Conservation (phyloP, 2,113 vertebrate species). For the Azemiops feae region DNA sequence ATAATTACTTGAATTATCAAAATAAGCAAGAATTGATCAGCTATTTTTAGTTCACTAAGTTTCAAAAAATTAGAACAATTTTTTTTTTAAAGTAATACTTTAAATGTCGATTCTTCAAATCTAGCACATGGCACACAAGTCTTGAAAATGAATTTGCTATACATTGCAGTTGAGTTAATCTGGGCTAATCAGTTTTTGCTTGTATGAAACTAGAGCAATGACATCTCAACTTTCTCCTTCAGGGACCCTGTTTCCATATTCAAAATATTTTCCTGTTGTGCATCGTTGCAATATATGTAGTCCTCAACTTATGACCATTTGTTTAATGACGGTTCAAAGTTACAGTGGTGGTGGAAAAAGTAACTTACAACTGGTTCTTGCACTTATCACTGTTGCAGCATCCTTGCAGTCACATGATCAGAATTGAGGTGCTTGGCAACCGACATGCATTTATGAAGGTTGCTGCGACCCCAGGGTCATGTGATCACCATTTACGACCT, state of each 20-base stretch:
- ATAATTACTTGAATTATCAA: constrained; percentile 13
- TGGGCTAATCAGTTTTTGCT: background rate
- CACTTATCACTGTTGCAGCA: background rate
- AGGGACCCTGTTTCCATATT: background rate
- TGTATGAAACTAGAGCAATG: background rate
- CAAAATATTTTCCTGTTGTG: background rate
- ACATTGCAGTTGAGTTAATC: background rate
- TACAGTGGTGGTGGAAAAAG: background rate
- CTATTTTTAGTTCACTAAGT: constrained; percentile 9
- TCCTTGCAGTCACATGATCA: background rate
- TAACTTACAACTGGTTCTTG: background rate
- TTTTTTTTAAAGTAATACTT: background rate
- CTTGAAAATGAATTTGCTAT: background rate
- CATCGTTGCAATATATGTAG: background rate
- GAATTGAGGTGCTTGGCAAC: too few relatives aligned
- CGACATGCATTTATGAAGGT: too few relatives aligned
- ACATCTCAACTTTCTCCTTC: background rate
- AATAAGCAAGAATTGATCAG: constrained; percentile 9
- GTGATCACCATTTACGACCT: too few relatives aligned
- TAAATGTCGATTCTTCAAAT: background rate
- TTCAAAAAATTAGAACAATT: constrained; percentile 3
- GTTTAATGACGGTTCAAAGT: background rate
- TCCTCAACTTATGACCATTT: background rate
- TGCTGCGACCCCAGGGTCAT: too few relatives aligned
- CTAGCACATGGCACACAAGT: background rate